Conservation (phyloP, 2,113 vertebrate species). For the Podocnemis expansa region DNA sequence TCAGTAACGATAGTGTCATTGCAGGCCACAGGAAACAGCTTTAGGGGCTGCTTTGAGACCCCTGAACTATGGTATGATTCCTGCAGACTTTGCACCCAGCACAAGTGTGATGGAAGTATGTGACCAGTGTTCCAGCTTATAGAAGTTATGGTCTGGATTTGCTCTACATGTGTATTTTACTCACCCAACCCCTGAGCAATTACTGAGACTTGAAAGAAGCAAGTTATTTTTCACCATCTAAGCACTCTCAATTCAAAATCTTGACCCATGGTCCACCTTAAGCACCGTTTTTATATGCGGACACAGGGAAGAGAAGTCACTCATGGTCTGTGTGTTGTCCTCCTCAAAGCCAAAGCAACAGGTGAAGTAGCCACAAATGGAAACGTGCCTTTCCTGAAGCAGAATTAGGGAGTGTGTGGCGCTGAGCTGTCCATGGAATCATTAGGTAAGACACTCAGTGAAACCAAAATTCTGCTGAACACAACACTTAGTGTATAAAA, state of each 20-base stretch:
- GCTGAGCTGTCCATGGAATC: neutral
- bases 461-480: slow-evolving; percentile 73
- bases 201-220: neutral
- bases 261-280: neutral
- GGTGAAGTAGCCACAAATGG: neutral
- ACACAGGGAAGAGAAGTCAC: neutral
- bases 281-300: neutral
- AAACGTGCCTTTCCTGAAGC: neutral
- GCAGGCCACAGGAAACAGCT: no score
- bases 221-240: neutral
- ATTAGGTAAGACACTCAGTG: slow-evolving; percentile 3
- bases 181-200: neutral
- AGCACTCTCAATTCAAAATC: neutral
- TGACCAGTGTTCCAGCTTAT: neutral
- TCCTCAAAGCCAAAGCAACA: neutral
- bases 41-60: no score
- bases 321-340: neutral
- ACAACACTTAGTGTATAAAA: slow-evolving; percentile 83
- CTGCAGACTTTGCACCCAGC: neutral
- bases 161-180: neutral
- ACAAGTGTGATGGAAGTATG: neutral
- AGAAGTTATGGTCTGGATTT: neutral
- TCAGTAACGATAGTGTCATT: no score
- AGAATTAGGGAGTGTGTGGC: neutral
- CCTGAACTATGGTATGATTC: neutral